A percentile compares a stretch with the other conserved stretches of the same genome.
phyloP scores from a whole-genome alignment of 2,113 vertebrate species.

The Xenotilapia flavipinnis region DNA sequence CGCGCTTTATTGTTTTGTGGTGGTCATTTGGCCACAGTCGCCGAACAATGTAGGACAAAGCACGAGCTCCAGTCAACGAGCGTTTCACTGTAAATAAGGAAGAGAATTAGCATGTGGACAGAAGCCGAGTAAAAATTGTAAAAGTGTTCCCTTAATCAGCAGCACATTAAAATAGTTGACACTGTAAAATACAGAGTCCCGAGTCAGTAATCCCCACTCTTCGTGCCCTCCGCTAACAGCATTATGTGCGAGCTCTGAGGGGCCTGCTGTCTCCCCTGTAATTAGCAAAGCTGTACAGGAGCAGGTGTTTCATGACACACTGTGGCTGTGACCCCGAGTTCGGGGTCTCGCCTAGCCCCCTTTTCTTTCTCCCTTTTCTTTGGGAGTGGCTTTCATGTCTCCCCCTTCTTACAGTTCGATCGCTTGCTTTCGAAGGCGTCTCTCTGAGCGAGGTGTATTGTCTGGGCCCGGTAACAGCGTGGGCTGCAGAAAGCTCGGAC shows the following conservation, averaged over 20 bases:
- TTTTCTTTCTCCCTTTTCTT: slow-evolving; percentile 49
- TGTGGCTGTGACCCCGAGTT: slow-evolving; percentile 55
- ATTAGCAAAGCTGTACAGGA: slow-evolving; percentile 58
- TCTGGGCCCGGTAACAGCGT: slow-evolving; percentile 51
- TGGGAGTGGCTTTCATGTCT: slow-evolving; percentile 39
- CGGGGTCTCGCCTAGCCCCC: slow-evolving; percentile 23
- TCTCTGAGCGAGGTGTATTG: slow-evolving; percentile 51
- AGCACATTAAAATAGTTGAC: slow-evolving; percentile 24
- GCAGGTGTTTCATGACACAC: slow-evolving; percentile 70
- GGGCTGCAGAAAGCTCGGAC: slow-evolving; percentile 48
- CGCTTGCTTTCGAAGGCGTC: slow-evolving; percentile 27
- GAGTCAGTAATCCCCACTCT: slow-evolving; percentile 20
- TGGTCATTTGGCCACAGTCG: slow-evolving; percentile 42
- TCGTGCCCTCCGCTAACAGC: slow-evolving; percentile 1
- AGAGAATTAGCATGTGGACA: slow-evolving; percentile 25
- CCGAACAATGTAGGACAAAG: slow-evolving; percentile 25
- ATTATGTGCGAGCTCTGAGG: slow-evolving; percentile 41
- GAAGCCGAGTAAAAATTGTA: slow-evolving; percentile 33
- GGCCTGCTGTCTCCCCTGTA: slow-evolving; percentile 54
- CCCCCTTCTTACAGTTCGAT: slow-evolving; percentile 41
- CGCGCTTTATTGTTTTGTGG: slow-evolving; percentile 35
- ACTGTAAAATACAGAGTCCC: slow-evolving; percentile 33
- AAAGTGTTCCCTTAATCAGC: slow-evolving; percentile 34
- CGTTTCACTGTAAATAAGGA: slow-evolving; percentile 39
- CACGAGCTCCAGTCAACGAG: slow-evolving; percentile 4